Evolutionary conservation across 2,797 vertebrate species (phyloP).

Genomic region (Apogon talboti): DNA sequence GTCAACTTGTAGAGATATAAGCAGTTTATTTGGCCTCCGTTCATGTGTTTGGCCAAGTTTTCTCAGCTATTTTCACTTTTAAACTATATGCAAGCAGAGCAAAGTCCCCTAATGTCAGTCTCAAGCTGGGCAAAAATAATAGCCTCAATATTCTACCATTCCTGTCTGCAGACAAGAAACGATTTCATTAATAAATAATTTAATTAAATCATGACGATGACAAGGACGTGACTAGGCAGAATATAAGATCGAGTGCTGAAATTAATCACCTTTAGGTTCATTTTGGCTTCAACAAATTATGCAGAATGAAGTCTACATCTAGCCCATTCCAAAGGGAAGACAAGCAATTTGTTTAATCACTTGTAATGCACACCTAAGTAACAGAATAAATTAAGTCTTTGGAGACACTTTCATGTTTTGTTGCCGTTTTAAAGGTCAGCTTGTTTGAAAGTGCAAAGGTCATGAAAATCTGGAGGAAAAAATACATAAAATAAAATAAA

Average conservation of each 20-base stretch:
- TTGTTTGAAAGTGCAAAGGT: slow-evolving; percentile 14
- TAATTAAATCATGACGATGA: slow-evolving; percentile 16
- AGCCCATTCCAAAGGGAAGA: slow-evolving; percentile 10
- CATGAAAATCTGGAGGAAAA: not conserved
- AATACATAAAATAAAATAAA: too few species aligned
- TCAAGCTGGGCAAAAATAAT: slow-evolving; percentile 13
- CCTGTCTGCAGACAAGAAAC: not conserved
- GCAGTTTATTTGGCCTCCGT: slow-evolving; percentile 31
- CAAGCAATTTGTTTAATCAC: slow-evolving; percentile 10
- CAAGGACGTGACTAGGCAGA: slow-evolving; percentile 16
- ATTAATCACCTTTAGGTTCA: not conserved
- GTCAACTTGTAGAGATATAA: slow-evolving; percentile 15
- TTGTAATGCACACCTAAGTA: slow-evolving; percentile 6
- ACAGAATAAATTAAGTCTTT: slow-evolving; percentile 6
- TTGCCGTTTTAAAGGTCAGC: slow-evolving; percentile 16
- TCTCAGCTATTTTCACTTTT: not conserved
- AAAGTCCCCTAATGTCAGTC: not conserved
- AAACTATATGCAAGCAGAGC: not conserved
- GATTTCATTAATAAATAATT: not conserved
- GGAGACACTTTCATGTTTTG: not conserved
- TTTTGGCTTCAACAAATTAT: slow-evolving; percentile 19
- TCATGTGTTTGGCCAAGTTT: slow-evolving; percentile 4
- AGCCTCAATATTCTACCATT: not conserved
- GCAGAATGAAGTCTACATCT: not conserved
- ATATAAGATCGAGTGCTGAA: slow-evolving; percentile 19